Percentiles rank a stretch among this genome's conserved stretches.
These are phyloP conservation scores for Thera obeliscata DNA, from an alignment of 2,888 invertebrate species.

Conservation along the genomic window DNA sequence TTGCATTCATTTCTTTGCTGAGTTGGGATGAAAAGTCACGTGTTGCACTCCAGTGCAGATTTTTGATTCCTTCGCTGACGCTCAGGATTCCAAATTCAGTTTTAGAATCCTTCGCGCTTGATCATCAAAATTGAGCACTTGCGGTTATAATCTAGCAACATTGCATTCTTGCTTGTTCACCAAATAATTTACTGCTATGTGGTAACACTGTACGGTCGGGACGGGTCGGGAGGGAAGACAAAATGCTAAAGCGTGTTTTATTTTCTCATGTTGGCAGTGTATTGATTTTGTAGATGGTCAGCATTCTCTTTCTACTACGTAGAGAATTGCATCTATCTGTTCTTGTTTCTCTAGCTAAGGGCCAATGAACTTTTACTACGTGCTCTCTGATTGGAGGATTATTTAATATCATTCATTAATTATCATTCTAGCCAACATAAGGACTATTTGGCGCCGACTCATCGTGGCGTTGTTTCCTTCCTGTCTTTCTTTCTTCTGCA, in stretches of 20 bases:
- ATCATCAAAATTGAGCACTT: too few species aligned
- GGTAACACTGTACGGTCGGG: not conserved
- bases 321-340: constrained; percentile 45
- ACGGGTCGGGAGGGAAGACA: not conserved
- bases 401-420: constrained; percentile 55
- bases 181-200: too few species aligned
- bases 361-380: constrained; percentile 72
- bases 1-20: too few species aligned
- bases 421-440: constrained; percentile 59
- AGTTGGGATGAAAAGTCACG: too few species aligned
- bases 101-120: too few species aligned
- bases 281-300: constrained; percentile 53
- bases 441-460: constrained; percentile 69
- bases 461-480: constrained; percentile 44
- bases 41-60: too few species aligned
- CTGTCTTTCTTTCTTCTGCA: constrained; percentile 79
- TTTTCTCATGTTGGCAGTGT: constrained; percentile 49
- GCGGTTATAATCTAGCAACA: too few species aligned
- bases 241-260: constrained; percentile 46
- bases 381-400: constrained; percentile 61
- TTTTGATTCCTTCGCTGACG: too few species aligned
- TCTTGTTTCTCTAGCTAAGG: constrained; percentile 49
- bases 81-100: too few species aligned
- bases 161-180: too few species aligned
- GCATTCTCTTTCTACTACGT: constrained; percentile 50